Evolutionary conservation across 2,113 vertebrate species (phyloP).

Genomic region (Pseudorectes ferrugineus): DNA sequence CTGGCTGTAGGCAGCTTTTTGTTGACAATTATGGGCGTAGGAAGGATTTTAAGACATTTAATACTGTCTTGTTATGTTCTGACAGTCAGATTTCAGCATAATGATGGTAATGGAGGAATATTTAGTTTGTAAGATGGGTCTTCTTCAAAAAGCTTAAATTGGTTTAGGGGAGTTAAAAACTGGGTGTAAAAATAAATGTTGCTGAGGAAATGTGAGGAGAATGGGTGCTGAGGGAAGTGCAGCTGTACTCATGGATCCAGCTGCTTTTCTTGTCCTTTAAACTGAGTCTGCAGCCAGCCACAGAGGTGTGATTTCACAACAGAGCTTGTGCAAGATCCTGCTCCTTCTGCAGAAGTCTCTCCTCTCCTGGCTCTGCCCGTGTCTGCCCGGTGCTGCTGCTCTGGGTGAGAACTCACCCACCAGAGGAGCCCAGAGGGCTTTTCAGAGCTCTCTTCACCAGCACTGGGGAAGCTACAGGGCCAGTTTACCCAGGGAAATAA

Average conservation of each 20-base stretch:
- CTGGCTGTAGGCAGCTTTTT: background rate
- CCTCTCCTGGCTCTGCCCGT: fast-evolving
- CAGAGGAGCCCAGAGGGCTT: background rate
- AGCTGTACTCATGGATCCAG: background rate
- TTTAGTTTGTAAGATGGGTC: background rate
- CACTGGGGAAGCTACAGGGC: background rate
- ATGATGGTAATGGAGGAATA: background rate
- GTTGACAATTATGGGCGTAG: background rate
- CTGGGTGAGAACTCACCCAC: background rate
- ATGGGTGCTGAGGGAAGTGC: background rate
- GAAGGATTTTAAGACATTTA: background rate
- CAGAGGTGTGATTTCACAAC: background rate
- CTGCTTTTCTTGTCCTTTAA: background rate
- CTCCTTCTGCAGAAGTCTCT: background rate
- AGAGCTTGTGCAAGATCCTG: background rate
- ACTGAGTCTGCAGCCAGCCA: background rate
- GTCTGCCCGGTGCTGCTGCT: background rate
- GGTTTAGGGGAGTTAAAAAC: background rate
- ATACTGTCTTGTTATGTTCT: background rate
- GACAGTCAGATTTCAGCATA: background rate
- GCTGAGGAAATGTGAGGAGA: background rate
- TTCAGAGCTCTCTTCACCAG: background rate
- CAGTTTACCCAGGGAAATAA: background rate
- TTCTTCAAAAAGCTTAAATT: background rate
- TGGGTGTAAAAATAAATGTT: background rate